A percentile compares a stretch with the other conserved stretches of the same genome.
Evolutionary conservation across 2,888 invertebrate species (phyloP).

Genomic region (Xanthorhoe designata): DNA sequence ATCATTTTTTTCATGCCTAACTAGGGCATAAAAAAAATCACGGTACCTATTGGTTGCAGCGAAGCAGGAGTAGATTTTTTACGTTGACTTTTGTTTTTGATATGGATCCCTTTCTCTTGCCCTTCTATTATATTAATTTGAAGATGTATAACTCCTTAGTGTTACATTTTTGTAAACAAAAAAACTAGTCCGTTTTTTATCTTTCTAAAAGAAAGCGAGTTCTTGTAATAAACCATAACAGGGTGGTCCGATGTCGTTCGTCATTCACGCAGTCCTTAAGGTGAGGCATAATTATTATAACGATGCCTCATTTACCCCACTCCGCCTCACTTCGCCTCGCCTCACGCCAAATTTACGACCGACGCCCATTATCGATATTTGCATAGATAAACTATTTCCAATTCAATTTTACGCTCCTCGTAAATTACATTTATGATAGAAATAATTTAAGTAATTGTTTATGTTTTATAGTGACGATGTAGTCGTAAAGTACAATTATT

Average conservation of each 20-base stretch:
- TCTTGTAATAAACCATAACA: conserved; percentile 26
- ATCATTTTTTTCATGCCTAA: too few relatives aligned
- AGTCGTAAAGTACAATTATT: not conserved
- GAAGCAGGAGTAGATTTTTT: too few relatives aligned
- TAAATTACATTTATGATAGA: conserved; percentile 45
- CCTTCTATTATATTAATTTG: too few relatives aligned
- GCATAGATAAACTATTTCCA: conserved; percentile 48
- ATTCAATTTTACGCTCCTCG: conserved; percentile 43
- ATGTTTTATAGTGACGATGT: not conserved
- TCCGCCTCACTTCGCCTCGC: conserved; percentile 27
- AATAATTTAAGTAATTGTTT: conserved; percentile 27
- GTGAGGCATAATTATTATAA: conserved; percentile 58
- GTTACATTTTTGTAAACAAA: too few relatives aligned
- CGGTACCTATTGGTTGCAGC: too few relatives aligned
- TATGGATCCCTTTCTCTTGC: too few relatives aligned
- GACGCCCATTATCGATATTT: conserved; percentile 45
- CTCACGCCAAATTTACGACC: conserved; percentile 60
- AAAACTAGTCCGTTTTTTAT: not conserved
- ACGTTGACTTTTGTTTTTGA: too few relatives aligned
- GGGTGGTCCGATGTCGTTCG: conserved; percentile 31
- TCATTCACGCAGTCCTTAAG: conserved; percentile 37
- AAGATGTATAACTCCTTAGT: too few relatives aligned
- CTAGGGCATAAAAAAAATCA: too few relatives aligned
- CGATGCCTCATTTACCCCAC: conserved; percentile 40
- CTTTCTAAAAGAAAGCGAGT: conserved; percentile 27